Evolutionary conservation across 2,888 invertebrate genomes (phyloP).

Genomic region (Rotaria macrura): DNA sequence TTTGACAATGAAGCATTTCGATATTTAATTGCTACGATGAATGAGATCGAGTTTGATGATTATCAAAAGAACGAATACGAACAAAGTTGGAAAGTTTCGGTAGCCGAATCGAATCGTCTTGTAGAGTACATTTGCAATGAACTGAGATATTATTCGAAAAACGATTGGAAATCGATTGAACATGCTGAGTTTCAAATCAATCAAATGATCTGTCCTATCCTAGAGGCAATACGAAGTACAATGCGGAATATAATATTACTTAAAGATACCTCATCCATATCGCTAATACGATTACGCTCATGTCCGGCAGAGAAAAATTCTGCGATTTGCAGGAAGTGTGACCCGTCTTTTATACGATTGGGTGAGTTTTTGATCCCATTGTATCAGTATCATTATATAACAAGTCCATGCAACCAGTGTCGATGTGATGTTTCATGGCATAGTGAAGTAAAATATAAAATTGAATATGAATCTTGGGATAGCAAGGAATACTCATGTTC

Average conservation of each 20-base stretch:
- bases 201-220: not conserved
- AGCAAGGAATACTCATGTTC: not conserved
- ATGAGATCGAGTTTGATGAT: not conserved
- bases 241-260: not conserved
- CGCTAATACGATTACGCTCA: not conserved
- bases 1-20: constrained; percentile 12
- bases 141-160: no score
- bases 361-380: not conserved
- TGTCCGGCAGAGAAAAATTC: not conserved
- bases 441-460: not conserved
- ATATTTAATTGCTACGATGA: not conserved
- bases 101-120: not conserved
- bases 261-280: not conserved
- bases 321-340: not conserved
- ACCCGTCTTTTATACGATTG: not conserved
- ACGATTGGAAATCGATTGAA: not conserved
- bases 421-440: not conserved
- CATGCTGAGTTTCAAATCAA: not conserved
- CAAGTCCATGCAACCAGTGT: not conserved
- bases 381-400: not conserved
- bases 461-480: not conserved
- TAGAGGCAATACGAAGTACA: not conserved
- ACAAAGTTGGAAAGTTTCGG: not conserved
- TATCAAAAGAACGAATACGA: not conserved
- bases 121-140: not conserved